These are phyloP conservation scores for Coryphaenoides rupestris DNA, from an alignment of 2,113 vertebrate genomes.

Conservation along the genomic window DNA sequence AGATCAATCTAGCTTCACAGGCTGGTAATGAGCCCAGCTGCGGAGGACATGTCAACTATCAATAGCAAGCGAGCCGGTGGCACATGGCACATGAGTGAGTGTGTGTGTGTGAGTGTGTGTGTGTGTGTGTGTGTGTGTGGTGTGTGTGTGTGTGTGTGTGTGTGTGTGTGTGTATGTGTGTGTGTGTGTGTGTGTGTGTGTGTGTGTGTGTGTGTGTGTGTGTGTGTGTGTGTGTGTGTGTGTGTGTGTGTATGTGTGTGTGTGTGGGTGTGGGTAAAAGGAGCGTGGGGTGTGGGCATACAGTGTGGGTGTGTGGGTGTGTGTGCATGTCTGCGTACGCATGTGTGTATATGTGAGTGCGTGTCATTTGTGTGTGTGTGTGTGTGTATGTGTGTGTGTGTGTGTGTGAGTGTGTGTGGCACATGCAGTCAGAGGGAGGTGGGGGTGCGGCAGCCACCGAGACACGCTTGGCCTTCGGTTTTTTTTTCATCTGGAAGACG, in stretches of 20 bases:
- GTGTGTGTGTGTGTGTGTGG: background rate
- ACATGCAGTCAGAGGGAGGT: conserved; percentile 42
- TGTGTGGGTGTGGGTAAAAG: background rate
- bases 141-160: background rate
- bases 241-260: conserved; percentile 7
- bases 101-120: background rate
- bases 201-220: conserved; percentile 6
- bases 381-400: conserved; percentile 3
- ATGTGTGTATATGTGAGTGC: background rate
- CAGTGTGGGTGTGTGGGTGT: conserved; percentile 1
- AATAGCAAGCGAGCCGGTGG: conserved; percentile 29
- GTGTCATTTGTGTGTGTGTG: conserved; percentile 3
- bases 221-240: conserved; percentile 4
- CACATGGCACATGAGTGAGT: conserved; percentile 25
- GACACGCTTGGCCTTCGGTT: conserved; percentile 44
- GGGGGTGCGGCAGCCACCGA: conserved; percentile 61
- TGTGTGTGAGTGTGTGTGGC: background rate
- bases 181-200: conserved; percentile 4
- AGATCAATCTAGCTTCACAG: conserved; percentile 32
- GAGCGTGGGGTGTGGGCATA: background rate
- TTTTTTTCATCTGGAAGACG: conserved; percentile 34
- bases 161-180: background rate
- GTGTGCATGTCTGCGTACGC: background rate
- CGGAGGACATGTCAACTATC: conserved; percentile 50
- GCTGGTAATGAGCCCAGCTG: conserved; percentile 50